Percentiles rank a stretch among this genome's conserved stretches.
phyloP scores from a whole-genome alignment of 2,113 vertebrate species.

The Odontophorus gujanensis region DNA sequence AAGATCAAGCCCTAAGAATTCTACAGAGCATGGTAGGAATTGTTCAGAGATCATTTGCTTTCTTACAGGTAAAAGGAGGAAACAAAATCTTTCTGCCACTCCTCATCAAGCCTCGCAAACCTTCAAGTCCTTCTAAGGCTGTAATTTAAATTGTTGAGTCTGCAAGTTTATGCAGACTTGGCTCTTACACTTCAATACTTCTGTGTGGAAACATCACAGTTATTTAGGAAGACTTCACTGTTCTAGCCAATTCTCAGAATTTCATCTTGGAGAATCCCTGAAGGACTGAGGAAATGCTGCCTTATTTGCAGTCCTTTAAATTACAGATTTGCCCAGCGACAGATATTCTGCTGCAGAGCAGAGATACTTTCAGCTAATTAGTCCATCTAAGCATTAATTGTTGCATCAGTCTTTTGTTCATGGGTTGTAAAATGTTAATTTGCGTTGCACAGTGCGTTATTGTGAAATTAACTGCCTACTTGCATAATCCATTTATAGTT shows the following conservation, averaged over 20 bases:
- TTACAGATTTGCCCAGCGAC: not conserved
- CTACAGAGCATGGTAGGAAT: conserved; percentile 89
- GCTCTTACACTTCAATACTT: not conserved
- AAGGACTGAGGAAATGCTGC: not conserved
- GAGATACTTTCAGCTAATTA: not conserved
- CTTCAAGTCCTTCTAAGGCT: not conserved
- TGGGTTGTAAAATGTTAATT: not conserved
- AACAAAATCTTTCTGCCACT: not conserved
- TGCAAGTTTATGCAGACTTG: not conserved
- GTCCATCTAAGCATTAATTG: not conserved
- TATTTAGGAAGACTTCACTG: not conserved
- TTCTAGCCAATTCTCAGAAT: not conserved
- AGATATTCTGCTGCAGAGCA: not conserved
- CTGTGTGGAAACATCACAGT: not conserved
- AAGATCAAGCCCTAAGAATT: conserved; percentile 93
- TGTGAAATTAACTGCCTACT: not conserved
- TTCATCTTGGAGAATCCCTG: not conserved
- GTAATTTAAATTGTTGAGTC: not conserved
- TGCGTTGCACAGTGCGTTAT: not conserved
- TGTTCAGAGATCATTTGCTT: not conserved
- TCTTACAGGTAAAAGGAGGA: not conserved
- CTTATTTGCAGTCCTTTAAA: not conserved
- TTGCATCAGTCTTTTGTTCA: not conserved
- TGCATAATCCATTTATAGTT: not conserved
- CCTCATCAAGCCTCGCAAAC: not conserved